Evolutionary conservation across 1,140 invertebrate genomes (phyloP).

Genomic region (Orussus abietinus): DNA sequence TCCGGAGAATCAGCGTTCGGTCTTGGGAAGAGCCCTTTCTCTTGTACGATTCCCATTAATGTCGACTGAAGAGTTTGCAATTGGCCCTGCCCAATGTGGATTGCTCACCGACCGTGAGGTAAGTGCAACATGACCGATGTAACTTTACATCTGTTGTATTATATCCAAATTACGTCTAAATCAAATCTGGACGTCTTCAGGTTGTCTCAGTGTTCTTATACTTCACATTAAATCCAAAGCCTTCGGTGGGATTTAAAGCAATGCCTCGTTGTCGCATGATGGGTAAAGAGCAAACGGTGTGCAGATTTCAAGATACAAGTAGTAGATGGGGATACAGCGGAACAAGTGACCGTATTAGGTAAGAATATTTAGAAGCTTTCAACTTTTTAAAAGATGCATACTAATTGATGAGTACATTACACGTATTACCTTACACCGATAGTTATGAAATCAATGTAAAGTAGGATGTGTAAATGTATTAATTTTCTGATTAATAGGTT

Average conservation of each 20-base stretch:
- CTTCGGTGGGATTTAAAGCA: constrained; percentile 67
- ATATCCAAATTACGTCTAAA: too few species aligned
- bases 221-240: constrained; percentile 76
- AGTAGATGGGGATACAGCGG: constrained; percentile 85
- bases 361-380: constrained; percentile 20
- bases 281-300: constrained; percentile 78
- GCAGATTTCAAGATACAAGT: constrained; percentile 77
- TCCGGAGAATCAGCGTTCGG: constrained; percentile 68
- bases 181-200: constrained; percentile 30
- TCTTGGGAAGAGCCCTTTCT: constrained; percentile 66
- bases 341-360: constrained; percentile 79
- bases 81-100: constrained; percentile 72
- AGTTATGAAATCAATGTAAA: too few species aligned
- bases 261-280: constrained; percentile 77
- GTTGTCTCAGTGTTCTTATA: constrained; percentile 77
- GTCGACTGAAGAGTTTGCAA: constrained; percentile 84
- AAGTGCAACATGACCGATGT: too few species aligned
- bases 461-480: constrained; percentile 4
- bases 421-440: constrained; percentile 3
- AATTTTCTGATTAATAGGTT: constrained; percentile 57
- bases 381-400: background rate
- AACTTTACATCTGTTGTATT: too few species aligned
- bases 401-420: constrained; percentile 1
- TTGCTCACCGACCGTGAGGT: constrained; percentile 72
- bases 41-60: constrained; percentile 83